Evolutionary conservation across 2,797 vertebrate species (phyloP), one percentile per base, ranked within the genome.

Genomic region (Gadopsis marmoratus): DNA sequence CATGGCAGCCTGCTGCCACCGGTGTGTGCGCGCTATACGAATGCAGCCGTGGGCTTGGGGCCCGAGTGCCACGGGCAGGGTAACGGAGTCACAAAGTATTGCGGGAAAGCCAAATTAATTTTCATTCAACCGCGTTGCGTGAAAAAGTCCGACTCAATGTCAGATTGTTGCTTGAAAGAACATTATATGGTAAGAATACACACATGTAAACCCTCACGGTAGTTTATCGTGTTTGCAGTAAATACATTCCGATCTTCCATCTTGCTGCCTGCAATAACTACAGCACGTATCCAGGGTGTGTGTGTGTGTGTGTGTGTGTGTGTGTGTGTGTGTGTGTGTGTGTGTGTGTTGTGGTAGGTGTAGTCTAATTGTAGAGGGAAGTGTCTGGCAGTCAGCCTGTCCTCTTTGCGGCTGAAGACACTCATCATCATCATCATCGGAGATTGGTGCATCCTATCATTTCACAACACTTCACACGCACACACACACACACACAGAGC

Each of bases 331-430:
- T 65, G 70, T 71, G 77, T 71, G 35, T 76, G 73, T 73, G 37
- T 74, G 60, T 69, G 76, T 74, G 69, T 81, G 83, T 79, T 74
- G 82, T 69, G 85, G 83, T 81, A 10, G 19, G 43, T 84, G 68
- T 54, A 39, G 68, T 60, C 82, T 91, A 92, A 93, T 91, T 91
- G 86, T 39, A 91, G 86, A 81, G 91, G 84, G 69, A 91, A 77
- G 88, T 92, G 85, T 92, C 76, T 86, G 86, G 83, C 88, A 81
- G 86, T 78, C 76, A 54, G 76, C 54, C 67, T 74, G 62, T 81
- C 62, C 71, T 85, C 83, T 89, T 55, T 91, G 76, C 69, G 87
- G 71, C 76, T 74, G 50, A 78, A n/a, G 61, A 86, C 68, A 84
- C 65, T 85, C 72, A 74, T 68, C 69, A 68, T 68, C 69, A 45